phyloP scores from a whole-genome alignment of 2,888 invertebrate genomes.

The Octodonta nipae region DNA sequence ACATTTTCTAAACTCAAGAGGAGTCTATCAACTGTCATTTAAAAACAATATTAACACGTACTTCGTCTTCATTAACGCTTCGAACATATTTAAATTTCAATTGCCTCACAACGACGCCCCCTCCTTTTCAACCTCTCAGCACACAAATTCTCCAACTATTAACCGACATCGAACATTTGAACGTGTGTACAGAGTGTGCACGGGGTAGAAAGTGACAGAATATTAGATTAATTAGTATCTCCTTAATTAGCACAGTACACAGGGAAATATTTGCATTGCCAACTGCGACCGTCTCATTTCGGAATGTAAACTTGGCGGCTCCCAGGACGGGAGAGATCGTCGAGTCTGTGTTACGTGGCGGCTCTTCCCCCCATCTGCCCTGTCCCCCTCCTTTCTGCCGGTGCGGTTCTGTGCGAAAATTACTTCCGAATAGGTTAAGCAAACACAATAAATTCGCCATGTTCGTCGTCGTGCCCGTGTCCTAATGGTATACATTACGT shows the following conservation, averaged over 20 bases:
- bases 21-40: too few relatives aligned
- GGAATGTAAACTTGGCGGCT: conserved; percentile 19
- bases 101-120: too few relatives aligned
- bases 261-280: conserved; percentile 26
- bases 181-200: too few relatives aligned
- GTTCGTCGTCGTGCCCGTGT: conserved; percentile 7
- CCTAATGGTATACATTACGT: neutral
- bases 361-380: too few relatives aligned
- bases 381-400: conserved; percentile 9
- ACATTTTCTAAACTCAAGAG: too few relatives aligned
- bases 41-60: too few relatives aligned
- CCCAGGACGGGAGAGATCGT: conserved; percentile 5
- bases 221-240: conserved; percentile 27
- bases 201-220: too few relatives aligned
- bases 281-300: conserved; percentile 18
- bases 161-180: too few relatives aligned
- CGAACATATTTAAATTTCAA: too few relatives aligned
- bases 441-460: conserved; percentile 20
- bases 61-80: too few relatives aligned
- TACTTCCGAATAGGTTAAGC: conserved; percentile 20
- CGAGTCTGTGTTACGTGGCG: conserved; percentile 3
- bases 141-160: too few relatives aligned
- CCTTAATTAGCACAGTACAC: conserved; percentile 27
- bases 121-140: too few relatives aligned
- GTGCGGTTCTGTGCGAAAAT: conserved; percentile 16